Percentiles rank a stretch among this genome's conserved stretches.
These are phyloP conservation scores for Hemicrepidius hirtus DNA, from an alignment of 2,888 invertebrate species.

Conservation along the genomic window DNA sequence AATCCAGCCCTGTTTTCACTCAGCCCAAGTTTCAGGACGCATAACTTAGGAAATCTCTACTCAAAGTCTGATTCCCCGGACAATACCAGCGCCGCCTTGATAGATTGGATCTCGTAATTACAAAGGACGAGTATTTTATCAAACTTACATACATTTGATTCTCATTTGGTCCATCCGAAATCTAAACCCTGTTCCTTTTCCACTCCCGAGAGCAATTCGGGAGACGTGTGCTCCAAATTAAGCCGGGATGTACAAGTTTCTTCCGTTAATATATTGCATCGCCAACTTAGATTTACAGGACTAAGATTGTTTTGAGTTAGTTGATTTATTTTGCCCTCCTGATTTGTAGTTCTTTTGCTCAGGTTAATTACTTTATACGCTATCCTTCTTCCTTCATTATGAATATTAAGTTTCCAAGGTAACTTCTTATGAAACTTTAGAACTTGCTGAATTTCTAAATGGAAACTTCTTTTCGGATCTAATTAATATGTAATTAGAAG, in stretches of 20 bases:
- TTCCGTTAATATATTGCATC: slow-evolving; percentile 48
- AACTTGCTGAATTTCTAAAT: too few relatives aligned
- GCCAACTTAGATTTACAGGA: slow-evolving; percentile 44
- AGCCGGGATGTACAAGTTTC: slow-evolving; percentile 36
- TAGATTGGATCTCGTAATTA: slow-evolving; percentile 52
- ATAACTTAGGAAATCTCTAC: slow-evolving; percentile 49
- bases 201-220: slow-evolving; percentile 7
- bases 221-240: slow-evolving; percentile 30
- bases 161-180: slow-evolving; percentile 37
- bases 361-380: slow-evolving; percentile 28
- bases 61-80: slow-evolving; percentile 48
- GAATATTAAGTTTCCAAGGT: background rate
- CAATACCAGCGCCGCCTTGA: slow-evolving; percentile 47
- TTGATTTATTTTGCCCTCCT: slow-evolving; percentile 45
- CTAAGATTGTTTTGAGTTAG: slow-evolving; percentile 50
- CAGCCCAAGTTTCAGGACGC: slow-evolving; percentile 42
- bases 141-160: slow-evolving; percentile 50
- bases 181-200: slow-evolving; percentile 13
- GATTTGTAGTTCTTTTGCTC: slow-evolving; percentile 43
- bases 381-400: background rate
- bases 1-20: slow-evolving; percentile 50
- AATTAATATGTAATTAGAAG: too few relatives aligned
- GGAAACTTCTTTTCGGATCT: too few relatives aligned
- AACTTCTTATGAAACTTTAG: background rate
- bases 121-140: slow-evolving; percentile 49